Base-by-base conservation (phyloP, 1,140 invertebrate genomes). In the Pissodes strobi region DNA sequence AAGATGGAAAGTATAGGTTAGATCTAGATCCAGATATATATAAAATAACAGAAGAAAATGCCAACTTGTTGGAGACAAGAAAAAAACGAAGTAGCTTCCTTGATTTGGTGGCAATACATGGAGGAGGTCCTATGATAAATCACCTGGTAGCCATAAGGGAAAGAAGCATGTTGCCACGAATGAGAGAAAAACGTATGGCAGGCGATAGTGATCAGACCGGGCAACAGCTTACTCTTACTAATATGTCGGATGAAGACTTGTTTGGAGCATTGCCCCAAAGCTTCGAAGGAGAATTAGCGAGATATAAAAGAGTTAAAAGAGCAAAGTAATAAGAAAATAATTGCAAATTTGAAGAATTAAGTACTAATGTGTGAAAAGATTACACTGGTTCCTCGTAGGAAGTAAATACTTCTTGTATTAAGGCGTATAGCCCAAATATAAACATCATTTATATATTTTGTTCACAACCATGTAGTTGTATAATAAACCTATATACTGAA, bases 291-390 rank as follows among this genome's bases (percentile, higher is more conserved):
- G 73, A 76, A 62, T 56, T 76, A 30, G 55, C 68, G 1, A 66
- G 77, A 45, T 76, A 72, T 46, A 78, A 78, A 62, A 65, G 77
- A 25, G 72, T 78, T 8, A 76, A 75, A 66, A 51, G 74, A 25
- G 55, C n/a, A n/a, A n/a, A n/a, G n/a, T n/a, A n/a, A n/a, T n/a
- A n/a, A n/a, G n/a, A n/a, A n/a, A n/a, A n/a, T n/a, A n/a, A n/a
- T n/a, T n/a, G n/a, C n/a, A n/a, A n/a, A n/a, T n/a, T n/a, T n/a
- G n/a, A n/a, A n/a, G n/a, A n/a, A n/a, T n/a, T n/a, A n/a, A n/a
- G n/a, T n/a, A n/a, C n/a, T n/a, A n/a, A n/a, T n/a, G n/a, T n/a
- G n/a, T n/a, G n/a, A n/a, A n/a, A n/a, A n/a, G n/a, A n/a, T n/a
- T n/a, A n/a, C n/a, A n/a, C n/a, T n/a, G n/a, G n/a, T n/a, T n/a